These are phyloP conservation scores for Eulemur coronatus DNA, from an alignment of 2,797 vertebrate species.

Conservation along the genomic window DNA sequence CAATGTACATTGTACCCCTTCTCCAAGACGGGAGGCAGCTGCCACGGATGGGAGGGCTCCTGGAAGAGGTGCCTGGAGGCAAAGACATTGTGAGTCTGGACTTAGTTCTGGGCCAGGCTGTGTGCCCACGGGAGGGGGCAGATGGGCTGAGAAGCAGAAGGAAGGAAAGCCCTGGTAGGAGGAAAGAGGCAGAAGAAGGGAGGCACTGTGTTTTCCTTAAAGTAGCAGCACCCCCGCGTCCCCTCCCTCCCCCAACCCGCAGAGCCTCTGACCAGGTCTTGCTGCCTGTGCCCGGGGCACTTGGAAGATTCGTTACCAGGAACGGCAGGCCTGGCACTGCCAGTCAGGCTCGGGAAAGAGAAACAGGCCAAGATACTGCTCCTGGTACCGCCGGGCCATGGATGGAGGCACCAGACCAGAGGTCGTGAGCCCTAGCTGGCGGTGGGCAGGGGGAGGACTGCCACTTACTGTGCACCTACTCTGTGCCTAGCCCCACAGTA, in stretches of 20 bases:
- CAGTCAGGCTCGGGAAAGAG: background rate
- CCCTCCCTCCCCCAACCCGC: too few species aligned
- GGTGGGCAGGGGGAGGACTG: background rate
- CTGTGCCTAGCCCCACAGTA: background rate
- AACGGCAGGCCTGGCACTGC: background rate
- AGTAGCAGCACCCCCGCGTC: background rate
- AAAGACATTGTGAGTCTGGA: background rate
- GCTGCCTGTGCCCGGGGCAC: background rate
- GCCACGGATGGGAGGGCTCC: background rate
- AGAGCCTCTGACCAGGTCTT: background rate
- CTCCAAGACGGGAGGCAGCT: background rate
- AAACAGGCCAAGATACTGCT: background rate
- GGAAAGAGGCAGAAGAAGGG: background rate
- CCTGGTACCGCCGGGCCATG: background rate
- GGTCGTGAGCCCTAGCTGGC: background rate
- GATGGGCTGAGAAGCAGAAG: background rate
- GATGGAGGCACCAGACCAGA: background rate
- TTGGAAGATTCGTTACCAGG: background rate
- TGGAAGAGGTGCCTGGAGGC: background rate
- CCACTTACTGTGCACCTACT: background rate
- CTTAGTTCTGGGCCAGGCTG: background rate
- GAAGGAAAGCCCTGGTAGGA: background rate
- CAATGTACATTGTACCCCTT: rapidly evolving
- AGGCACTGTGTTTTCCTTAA: background rate
- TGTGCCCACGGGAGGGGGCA: background rate